Evolutionary conservation across 2,797 vertebrate genomes (phyloP).

Genomic region (Ispidina lecontei): DNA sequence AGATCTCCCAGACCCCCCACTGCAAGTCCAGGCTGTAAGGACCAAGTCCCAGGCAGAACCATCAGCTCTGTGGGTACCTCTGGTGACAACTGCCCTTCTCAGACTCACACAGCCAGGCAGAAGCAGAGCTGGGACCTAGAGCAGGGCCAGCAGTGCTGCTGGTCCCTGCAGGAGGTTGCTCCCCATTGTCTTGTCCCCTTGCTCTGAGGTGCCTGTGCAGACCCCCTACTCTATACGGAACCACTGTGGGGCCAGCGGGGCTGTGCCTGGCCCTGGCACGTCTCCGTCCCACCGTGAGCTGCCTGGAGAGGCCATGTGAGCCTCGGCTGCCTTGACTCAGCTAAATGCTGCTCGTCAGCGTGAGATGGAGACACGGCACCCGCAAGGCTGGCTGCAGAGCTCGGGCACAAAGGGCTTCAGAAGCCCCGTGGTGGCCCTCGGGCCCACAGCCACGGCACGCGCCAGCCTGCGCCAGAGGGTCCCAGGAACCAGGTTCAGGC

Average conservation of each 20-base stretch:
- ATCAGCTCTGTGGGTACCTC: not conserved
- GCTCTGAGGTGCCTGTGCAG: not conserved
- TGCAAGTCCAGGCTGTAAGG: not conserved
- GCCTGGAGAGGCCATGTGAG: not conserved
- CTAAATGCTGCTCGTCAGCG: slow-evolving; percentile 10
- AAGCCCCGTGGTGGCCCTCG: fast-evolving
- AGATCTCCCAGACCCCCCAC: fast-evolving
- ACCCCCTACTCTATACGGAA: fast-evolving
- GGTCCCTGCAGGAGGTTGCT: fast-evolving
- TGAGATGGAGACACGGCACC: not conserved
- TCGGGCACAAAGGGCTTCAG: not conserved
- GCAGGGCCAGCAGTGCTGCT: not conserved
- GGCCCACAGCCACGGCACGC: not conserved
- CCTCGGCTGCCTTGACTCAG: slow-evolving; percentile 31
- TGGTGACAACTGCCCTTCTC: not conserved
- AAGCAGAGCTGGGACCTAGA: not conserved
- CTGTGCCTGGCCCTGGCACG: fast-evolving
- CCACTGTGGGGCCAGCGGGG: fast-evolving
- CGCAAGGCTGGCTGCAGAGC: fast-evolving
- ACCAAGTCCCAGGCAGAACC: fast-evolving
- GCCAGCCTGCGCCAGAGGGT: fast-evolving
- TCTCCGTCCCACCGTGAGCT: not conserved
- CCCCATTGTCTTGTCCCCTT: not conserved
- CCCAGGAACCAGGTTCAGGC: not conserved
- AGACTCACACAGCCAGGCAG: fast-evolving